These are phyloP conservation scores for Zapornia atra DNA, from an alignment of 2,113 vertebrate genomes.

Conservation along the genomic window DNA sequence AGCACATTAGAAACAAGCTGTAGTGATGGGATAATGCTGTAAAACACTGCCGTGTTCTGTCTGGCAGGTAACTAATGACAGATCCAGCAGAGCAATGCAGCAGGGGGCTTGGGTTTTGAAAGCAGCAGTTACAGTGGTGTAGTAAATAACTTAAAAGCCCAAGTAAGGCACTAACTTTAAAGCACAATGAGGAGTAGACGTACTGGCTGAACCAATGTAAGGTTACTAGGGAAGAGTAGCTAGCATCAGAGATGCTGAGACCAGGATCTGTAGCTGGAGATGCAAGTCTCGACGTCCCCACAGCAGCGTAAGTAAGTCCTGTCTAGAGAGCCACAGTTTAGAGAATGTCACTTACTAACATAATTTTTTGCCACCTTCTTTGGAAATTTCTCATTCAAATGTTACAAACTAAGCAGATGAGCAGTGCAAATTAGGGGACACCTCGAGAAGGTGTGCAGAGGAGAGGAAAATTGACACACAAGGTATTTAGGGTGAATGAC, in stretches of 20 bases:
- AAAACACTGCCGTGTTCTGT: neutral
- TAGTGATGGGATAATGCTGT: neutral
- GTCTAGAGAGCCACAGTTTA: neutral
- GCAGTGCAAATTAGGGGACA: neutral
- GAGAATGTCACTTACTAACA: neutral
- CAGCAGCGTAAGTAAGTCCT: neutral
- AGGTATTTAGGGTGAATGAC: neutral
- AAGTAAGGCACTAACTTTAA: neutral
- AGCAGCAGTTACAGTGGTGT: neutral
- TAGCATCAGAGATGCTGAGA: neutral
- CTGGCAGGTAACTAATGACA: neutral
- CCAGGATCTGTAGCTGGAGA: neutral
- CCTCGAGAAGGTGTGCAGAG: fast-evolving
- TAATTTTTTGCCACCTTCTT: neutral
- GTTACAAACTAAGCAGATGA: neutral
- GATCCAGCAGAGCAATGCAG: neutral
- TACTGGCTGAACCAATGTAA: neutral
- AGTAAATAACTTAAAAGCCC: neutral
- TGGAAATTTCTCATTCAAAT: neutral
- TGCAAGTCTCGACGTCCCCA: neutral
- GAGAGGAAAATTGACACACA: neutral
- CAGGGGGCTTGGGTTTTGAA: neutral
- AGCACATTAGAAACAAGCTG: neutral
- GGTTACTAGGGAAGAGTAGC: neutral
- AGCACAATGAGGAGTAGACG: neutral